Base-by-base conservation (phyloP, 2,113 vertebrate genomes). In the Ornithorhynchus anatinus region DNA sequence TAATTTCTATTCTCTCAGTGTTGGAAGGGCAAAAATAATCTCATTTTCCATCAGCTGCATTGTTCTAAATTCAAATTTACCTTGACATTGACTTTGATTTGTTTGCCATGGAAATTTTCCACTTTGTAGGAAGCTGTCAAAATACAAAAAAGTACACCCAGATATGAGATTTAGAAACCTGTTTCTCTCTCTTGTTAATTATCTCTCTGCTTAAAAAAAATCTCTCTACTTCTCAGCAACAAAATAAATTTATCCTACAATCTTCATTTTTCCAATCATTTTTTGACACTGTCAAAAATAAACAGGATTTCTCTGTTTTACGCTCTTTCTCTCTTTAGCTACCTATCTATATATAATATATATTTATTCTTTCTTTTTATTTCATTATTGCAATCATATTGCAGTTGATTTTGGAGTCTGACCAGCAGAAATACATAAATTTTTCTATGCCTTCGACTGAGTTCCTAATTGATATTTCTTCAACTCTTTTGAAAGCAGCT, bases 391-490 rank as follows among this genome's bases (percentile, higher is more conserved):
- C 87, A 92, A 85, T 91, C 91, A 88, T 91, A 90, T 86, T 90
- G 88, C 90, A 91, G 92, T 92, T 91, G 90, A 92, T 93, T 93
- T 93, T 94, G 93, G 93, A 94, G 92, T 92, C 87, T 89, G 89
- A 92, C 92, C 93, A 94, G 92, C 92, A 94, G 92, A 89, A 87
- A 93, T 94, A 92, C 93, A 93, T 93, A 94, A 93, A 94, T 94
- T 91, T 93, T 92, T 93, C 90, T 90, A 90, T 93, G 90, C 92
- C 91, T 93, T 92, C 84, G 77, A 89, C 75, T 90, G 90, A 94
- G 91, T 92, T 93, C 92, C 93, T 94, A 94, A 94, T 94, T 94
- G 93, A 94, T 94, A 94, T 93, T 94, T 94, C 92, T 94, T 93
- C 93, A 93, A 92, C 92, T 94, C 92, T 94, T 93, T 92, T 94